phyloP scores from a whole-genome alignment of 2,797 vertebrate genomes.

The Uromys caudimaculatus region DNA sequence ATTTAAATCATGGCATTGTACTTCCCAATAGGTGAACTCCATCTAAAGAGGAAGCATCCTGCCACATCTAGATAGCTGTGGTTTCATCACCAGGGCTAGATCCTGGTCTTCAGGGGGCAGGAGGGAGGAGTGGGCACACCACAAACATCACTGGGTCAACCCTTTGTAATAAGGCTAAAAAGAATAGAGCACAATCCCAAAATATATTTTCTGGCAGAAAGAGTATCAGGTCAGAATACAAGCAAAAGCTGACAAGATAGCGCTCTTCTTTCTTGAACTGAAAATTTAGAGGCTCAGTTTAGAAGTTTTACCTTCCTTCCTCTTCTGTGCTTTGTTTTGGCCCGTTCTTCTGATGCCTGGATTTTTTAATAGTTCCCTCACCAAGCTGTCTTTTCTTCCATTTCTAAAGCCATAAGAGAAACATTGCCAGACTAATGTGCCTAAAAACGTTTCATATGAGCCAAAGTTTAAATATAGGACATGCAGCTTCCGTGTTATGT shows the following conservation, averaged over 20 bases:
- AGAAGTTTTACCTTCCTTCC: conserved; percentile 45
- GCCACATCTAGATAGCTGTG: not conserved
- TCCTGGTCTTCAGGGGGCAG: conserved; percentile 27
- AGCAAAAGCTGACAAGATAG: not conserved
- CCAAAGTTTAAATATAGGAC: not conserved
- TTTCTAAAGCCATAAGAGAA: conserved; percentile 50
- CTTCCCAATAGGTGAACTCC: not conserved
- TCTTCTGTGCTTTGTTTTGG: conserved; percentile 35
- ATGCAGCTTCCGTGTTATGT: not conserved
- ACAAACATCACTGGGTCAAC: not conserved
- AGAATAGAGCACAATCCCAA: conserved; percentile 16
- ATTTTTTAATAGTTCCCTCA: conserved; percentile 40
- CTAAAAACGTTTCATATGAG: conserved; percentile 15
- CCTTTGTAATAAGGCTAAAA: conserved; percentile 68
- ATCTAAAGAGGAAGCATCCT: conserved; percentile 45
- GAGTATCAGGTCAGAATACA: conserved; percentile 57
- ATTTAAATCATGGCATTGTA: not conserved
- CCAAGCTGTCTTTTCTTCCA: conserved; percentile 24
- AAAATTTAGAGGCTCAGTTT: conserved; percentile 38
- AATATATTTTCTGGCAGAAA: conserved; percentile 52
- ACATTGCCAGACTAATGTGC: conserved; percentile 12
- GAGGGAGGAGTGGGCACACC: not conserved
- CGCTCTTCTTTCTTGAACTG: conserved; percentile 17
- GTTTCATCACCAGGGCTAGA: not conserved
- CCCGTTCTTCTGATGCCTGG: not conserved